Conservation (phyloP, 2,113 vertebrate genomes). For the crab-eating macaque (Macaca fascicularis) region T2T-MFA8v1.1 NC_088393.1:12085001-12085500, state of each 20-base stretch:
- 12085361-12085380: neutral
- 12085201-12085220: neutral
- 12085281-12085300: neutral
- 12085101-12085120: too few relatives aligned
- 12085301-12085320: neutral
- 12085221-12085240: neutral
- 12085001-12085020: too few relatives aligned
- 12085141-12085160: neutral
- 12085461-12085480: too few relatives aligned
- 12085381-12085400: neutral
- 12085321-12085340: neutral
- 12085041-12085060: too few relatives aligned
- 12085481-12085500: too few relatives aligned
- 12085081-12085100: too few relatives aligned
- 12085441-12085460: too few relatives aligned
- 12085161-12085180: neutral
- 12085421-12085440: neutral
- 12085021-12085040: too few relatives aligned
- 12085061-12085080: too few relatives aligned
- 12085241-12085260: neutral
- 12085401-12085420: neutral
- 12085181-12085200: neutral
- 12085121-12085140: neutral
- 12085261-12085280: neutral
- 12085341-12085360: neutral